These are phyloP conservation scores for Pogonomyrmex californicus DNA, from an alignment of 1,140 invertebrate species.

Conservation along the genomic window DNA sequence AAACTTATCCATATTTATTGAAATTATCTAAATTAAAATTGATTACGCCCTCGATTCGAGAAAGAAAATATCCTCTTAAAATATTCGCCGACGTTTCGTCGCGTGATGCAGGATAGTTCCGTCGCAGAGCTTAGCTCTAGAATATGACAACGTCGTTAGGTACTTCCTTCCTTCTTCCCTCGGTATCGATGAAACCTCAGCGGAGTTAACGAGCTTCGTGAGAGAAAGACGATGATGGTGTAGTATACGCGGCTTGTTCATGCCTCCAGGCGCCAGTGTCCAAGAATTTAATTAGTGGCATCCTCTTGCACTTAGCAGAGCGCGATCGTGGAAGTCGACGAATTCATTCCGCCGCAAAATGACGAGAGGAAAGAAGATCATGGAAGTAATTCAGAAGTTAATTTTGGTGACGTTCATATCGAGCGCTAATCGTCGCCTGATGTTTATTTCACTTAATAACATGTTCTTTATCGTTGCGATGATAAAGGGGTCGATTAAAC, in stretches of 20 bases:
- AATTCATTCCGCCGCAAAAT: slow-evolving; percentile 45
- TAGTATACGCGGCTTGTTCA: slow-evolving; percentile 29
- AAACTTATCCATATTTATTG: slow-evolving; percentile 3
- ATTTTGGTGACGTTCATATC: background rate
- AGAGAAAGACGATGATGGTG: slow-evolving; percentile 37
- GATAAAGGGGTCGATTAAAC: background rate
- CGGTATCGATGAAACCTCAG: slow-evolving; percentile 64
- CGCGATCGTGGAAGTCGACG: slow-evolving; percentile 53
- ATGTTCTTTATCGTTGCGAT: background rate
- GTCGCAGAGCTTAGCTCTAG: slow-evolving; percentile 9
- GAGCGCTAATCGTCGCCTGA: background rate
- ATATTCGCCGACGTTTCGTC: slow-evolving; percentile 13
- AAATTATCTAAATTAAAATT: slow-evolving; percentile 1
- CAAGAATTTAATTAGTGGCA: slow-evolving; percentile 76
- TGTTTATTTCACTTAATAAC: background rate
- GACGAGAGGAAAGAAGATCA: slow-evolving; percentile 5
- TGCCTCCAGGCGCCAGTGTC: slow-evolving; percentile 68
- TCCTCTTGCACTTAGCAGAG: slow-evolving; percentile 64
- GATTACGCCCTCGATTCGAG: slow-evolving; percentile 6
- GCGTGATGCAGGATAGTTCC: slow-evolving; percentile 21
- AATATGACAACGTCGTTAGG: slow-evolving; percentile 57
- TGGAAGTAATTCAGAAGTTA: slow-evolving; percentile 4
- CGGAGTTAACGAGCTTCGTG: slow-evolving; percentile 69
- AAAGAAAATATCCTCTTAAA: background rate
- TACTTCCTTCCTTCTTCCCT: slow-evolving; percentile 48